Evolutionary conservation across 1,140 invertebrate species (phyloP), one percentile per base, ranked within the genome.

Genomic region (Heterodera carotae): DNA sequence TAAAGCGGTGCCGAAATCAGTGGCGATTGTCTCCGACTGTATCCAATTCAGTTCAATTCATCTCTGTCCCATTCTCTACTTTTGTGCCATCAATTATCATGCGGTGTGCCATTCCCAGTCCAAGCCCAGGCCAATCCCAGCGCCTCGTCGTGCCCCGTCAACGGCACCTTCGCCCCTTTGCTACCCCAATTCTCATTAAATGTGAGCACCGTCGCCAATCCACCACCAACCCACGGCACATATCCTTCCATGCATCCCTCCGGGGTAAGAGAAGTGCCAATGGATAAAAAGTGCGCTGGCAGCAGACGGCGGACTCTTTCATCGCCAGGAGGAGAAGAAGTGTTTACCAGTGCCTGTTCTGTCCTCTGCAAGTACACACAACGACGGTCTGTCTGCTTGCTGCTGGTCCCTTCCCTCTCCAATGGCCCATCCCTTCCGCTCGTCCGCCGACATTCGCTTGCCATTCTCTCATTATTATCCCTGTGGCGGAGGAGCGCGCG

Each of bases 101-200:
- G 12, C 18, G 12, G 5, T 31, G 62, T 66, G 29, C 62, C 29
- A 29, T 66, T 10, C 10, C 25, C 29, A n/a, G n/a, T n/a, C n/a
- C n/a, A n/a, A n/a, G n/a, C n/a, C n/a, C n/a, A n/a, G n/a, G n/a
- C 27, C 22, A 1, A 12, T 66, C 29, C 62, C 62, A 12, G 10
- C 22, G 62, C 62, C 12, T 27, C 62, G 25, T 31, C 29, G 27
- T 12, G 1, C 62, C 62, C 62, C 33, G 62, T 66, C 8, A 29
- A 29, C 62, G 27, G 4, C 6, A 10, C 62, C 12, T 29, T 29
- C n/a, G n/a, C 29, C n/a, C 60, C 60, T 25, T 8, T 18, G 60
- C 8, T 31, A 8, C 60, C 60, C 33, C 62, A 66, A 66, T 66
- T 66, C 62, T 66, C 62, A 66, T 66, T 66, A 66, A 66, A 66